A percentile compares a stretch with the other conserved stretches of the same genome.
Conservation (phyloP, 2,797 vertebrate genomes). For the Tragelaphus oryx region DNA sequence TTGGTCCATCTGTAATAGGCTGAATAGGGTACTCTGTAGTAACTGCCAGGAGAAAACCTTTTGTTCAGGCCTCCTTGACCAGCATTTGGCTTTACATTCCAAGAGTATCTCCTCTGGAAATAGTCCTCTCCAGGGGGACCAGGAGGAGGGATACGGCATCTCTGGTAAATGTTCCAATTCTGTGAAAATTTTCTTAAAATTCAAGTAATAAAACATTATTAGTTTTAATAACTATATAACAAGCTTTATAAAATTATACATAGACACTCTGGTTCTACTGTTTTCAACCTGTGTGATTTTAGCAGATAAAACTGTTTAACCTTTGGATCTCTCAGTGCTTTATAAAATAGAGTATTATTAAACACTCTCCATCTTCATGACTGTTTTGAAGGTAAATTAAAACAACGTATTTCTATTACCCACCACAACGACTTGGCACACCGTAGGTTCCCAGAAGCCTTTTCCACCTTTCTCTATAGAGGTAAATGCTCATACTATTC, state of each 20-base stretch:
- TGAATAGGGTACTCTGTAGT: constrained; percentile 20
- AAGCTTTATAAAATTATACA: constrained; percentile 18
- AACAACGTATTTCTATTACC: not conserved
- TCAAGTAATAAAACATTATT: constrained; percentile 30
- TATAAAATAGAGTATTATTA: not conserved
- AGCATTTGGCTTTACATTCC: constrained; percentile 42
- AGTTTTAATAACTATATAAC: not conserved
- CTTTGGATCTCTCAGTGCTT: not conserved
- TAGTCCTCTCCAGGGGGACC: constrained; percentile 56
- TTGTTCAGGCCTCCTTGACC: not conserved
- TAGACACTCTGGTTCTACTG: not conserved
- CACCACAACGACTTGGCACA: not conserved
- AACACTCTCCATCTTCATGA: not conserved
- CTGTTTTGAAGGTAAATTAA: not conserved
- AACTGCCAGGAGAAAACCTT: constrained; percentile 9
- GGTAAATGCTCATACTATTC: not conserved
- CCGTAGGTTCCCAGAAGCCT: not conserved
- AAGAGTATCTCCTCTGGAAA: constrained; percentile 54
- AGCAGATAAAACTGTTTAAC: not conserved
- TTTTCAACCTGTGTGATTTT: not conserved
- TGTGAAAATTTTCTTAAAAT: constrained; percentile 59
- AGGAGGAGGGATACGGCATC: constrained; percentile 45
- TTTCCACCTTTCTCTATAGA: not conserved
- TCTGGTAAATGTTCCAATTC: constrained; percentile 32
- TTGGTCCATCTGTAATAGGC: constrained; percentile 27